These are phyloP conservation scores for Phylloscopus trochiloides DNA, from an alignment of 2,113 vertebrate species.

Conservation along the genomic window DNA sequence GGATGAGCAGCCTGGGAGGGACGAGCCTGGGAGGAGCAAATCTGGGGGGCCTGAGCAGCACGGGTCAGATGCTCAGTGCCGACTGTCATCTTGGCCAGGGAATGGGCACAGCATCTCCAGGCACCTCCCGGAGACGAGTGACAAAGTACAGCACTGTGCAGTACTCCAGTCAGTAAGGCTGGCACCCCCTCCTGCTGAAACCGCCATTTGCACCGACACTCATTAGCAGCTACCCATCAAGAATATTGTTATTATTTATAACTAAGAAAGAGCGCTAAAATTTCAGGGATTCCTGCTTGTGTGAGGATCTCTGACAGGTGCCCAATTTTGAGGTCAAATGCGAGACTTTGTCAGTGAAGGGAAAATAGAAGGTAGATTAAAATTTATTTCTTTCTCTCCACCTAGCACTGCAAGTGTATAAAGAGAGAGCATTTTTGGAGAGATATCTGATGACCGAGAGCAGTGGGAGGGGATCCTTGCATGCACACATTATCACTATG, in stretches of 20 bases:
- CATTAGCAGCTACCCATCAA: constrained; percentile 4
- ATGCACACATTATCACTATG: neutral
- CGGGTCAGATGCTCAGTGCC: constrained; percentile 18
- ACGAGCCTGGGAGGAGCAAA: neutral
- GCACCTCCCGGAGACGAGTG: constrained; percentile 64
- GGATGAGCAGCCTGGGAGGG: constrained; percentile 29
- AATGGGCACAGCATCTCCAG: constrained; percentile 39
- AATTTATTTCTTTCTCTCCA: neutral
- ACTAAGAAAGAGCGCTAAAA: constrained; percentile 32
- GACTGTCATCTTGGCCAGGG: constrained; percentile 71
- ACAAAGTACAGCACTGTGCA: constrained; percentile 74
- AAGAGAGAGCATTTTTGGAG: neutral
- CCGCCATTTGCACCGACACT: neutral
- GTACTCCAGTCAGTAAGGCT: constrained; percentile 60
- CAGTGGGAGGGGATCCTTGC: neutral
- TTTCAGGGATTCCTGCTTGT: neutral
- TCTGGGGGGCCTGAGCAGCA: constrained; percentile 27
- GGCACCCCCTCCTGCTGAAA: neutral
- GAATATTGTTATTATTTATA: constrained; percentile 48
- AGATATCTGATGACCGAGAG: neutral
- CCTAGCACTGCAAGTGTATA: neutral
- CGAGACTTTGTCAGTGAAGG: neutral
- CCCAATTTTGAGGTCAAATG: neutral
- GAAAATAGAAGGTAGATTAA: neutral
- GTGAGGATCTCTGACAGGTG: neutral